Evolutionary conservation across 2,888 invertebrate genomes (phyloP).

Genomic region (Tenthredo notha): DNA sequence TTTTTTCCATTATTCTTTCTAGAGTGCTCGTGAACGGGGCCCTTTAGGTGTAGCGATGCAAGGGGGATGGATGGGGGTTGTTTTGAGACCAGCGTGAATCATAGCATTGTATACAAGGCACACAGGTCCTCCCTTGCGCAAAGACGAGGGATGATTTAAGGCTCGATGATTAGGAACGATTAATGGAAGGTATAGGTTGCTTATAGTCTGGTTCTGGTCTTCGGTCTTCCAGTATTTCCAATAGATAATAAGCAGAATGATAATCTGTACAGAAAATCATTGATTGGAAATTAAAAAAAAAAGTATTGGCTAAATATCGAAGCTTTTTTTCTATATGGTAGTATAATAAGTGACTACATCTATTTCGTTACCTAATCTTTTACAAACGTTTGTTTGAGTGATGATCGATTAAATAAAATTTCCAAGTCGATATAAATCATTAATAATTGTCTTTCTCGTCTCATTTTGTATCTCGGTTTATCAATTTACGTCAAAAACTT

Average conservation of each 20-base stretch:
- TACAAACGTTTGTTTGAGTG: background rate
- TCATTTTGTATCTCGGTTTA: background rate
- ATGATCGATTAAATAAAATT: background rate
- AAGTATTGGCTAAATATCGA: background rate
- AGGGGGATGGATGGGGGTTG: conserved; percentile 9
- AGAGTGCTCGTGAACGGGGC: conserved; percentile 36
- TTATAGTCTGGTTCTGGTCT: background rate
- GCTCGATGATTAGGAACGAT: conserved; percentile 41
- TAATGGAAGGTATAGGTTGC: conserved; percentile 7
- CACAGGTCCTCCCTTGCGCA: background rate
- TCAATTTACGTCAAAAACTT: background rate
- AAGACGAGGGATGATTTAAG: conserved; percentile 35
- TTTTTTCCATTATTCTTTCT: conserved; percentile 39
- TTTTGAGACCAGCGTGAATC: conserved; percentile 44
- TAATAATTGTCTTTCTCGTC: conserved; percentile 3
- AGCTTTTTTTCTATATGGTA: background rate
- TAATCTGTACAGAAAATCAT: background rate
- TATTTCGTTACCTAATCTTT: background rate
- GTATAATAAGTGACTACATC: background rate
- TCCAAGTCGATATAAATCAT: background rate
- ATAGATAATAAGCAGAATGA: background rate
- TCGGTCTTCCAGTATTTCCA: background rate
- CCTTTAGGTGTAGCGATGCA: conserved; percentile 22
- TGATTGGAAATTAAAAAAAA: background rate
- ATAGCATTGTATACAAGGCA: conserved; percentile 31